Conservation (phyloP, 2,888 invertebrate species). For the Creontiades dilutus region DNA sequence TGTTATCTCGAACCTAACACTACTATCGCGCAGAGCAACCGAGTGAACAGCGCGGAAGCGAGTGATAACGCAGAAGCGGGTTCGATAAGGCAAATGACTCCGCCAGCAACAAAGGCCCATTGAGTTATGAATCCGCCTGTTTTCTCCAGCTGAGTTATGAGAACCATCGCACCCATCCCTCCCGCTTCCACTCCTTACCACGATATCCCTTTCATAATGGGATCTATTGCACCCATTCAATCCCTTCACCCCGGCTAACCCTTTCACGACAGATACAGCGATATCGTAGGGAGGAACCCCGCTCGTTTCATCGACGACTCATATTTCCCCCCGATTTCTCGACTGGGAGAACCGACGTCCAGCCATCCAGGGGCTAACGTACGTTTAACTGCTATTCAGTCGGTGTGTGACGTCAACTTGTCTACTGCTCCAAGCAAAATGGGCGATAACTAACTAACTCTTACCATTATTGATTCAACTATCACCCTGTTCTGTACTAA, state of each 20-base stretch:
- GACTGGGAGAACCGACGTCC: neutral
- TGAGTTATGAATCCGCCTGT: constrained; percentile 47
- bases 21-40: no score
- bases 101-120: constrained; percentile 44
- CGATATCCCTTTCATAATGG: constrained; percentile 38
- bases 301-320: constrained; percentile 37
- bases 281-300: neutral
- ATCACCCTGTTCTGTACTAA: no score
- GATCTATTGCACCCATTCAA: constrained; percentile 33
- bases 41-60: neutral
- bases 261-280: constrained; percentile 23
- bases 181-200: no score
- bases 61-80: neutral
- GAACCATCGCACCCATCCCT: constrained; percentile 28
- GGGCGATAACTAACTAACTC: no score
- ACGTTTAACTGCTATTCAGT: neutral
- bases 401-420: neutral
- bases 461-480: no score
- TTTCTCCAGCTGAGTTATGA: constrained; percentile 44
- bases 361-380: neutral
- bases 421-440: no score
- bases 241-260: neutral
- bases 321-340: constrained; percentile 12
- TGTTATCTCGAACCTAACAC: no score
- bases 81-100: constrained; percentile 50